Conservation (phyloP, 2,113 vertebrate genomes). For the Verasper variegatus region DNA sequence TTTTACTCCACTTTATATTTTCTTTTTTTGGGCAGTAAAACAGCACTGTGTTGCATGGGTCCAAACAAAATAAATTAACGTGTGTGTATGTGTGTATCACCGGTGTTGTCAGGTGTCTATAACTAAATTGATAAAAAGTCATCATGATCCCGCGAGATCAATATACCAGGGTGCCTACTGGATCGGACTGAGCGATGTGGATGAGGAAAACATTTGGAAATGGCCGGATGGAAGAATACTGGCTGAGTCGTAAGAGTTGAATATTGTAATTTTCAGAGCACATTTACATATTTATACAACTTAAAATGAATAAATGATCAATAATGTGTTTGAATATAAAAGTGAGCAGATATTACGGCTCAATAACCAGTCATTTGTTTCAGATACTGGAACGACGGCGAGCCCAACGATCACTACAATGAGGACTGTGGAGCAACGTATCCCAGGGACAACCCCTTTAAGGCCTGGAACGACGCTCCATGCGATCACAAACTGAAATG, state of each 20-base stretch:
- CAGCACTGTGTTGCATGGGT: neutral
- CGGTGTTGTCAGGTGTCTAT: constrained; percentile 60
- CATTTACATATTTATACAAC: neutral
- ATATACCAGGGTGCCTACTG: constrained; percentile 56
- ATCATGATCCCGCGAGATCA: neutral
- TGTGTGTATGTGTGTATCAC: constrained; percentile 8
- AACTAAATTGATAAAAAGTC: constrained; percentile 36
- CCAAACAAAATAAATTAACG: neutral
- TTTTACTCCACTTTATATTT: neutral
- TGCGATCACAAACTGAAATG: constrained; percentile 71
- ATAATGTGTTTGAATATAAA: neutral
- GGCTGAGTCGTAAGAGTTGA: constrained; percentile 49
- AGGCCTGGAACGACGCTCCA: constrained; percentile 78
- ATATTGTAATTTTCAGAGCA: neutral
- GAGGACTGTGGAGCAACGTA: constrained; percentile 78
- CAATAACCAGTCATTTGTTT: constrained; percentile 21
- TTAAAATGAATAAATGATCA: neutral
- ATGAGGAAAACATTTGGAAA: constrained; percentile 75
- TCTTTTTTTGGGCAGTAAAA: neutral
- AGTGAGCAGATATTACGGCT: neutral
- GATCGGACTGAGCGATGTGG: constrained; percentile 76
- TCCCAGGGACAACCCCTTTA: constrained; percentile 61
- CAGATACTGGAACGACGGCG: constrained; percentile 78
- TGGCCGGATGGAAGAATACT: constrained; percentile 73
- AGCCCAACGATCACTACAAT: constrained; percentile 67